A percentile compares a stretch with the other conserved stretches of the same genome.
Evolutionary conservation across 2,888 invertebrate species (phyloP).

Genomic region (Hedya salicella): DNA sequence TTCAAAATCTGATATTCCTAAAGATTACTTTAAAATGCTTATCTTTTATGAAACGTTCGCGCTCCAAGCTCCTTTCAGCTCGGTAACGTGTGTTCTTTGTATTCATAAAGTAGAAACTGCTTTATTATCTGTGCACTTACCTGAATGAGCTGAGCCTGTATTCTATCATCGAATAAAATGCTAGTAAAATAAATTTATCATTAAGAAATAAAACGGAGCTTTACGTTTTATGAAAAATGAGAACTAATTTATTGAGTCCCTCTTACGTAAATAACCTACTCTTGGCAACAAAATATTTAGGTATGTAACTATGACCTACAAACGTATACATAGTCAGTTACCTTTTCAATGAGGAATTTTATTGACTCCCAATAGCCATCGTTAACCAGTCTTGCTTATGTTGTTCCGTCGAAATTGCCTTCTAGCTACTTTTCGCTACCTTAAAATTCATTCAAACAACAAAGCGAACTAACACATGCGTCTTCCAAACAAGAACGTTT

Average conservation of each 20-base stretch:
- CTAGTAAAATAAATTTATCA: neutral
- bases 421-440: conserved; percentile 6
- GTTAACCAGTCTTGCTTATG: neutral
- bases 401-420: neutral
- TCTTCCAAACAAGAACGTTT: conserved; percentile 24
- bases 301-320: too few species aligned
- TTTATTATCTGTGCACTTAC: conserved; percentile 31
- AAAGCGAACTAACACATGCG: conserved; percentile 2
- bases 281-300: too few species aligned
- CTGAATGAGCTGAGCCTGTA: conserved; percentile 3
- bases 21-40: conserved; percentile 21
- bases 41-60: conserved; percentile 15
- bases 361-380: neutral
- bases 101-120: conserved; percentile 21
- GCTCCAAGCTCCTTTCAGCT: conserved; percentile 12
- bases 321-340: neutral
- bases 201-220: neutral
- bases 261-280: too few species aligned
- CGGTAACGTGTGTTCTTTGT: conserved; percentile 3
- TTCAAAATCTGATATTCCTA: neutral
- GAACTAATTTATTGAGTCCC: too few species aligned
- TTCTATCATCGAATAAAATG: conserved; percentile 13
- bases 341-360: neutral
- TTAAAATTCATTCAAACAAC: conserved; percentile 5
- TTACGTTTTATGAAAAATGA: neutral